Conservation (phyloP, 2,888 invertebrate species). For the Ischnura elegans region DNA sequence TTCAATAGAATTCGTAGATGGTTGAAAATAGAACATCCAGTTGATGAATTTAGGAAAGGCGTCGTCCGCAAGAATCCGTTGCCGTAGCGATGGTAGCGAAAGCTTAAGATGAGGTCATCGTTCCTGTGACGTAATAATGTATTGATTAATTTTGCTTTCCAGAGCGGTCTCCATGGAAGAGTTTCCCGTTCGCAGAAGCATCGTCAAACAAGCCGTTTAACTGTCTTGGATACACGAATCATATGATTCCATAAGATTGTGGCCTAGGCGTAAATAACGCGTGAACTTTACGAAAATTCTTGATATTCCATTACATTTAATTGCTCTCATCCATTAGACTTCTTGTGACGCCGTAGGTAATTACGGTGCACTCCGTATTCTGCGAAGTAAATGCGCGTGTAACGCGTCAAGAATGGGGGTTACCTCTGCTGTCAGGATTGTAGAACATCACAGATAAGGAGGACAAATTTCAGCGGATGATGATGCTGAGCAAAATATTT, state of each 20-base stretch:
- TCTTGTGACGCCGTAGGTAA: conserved; percentile 12
- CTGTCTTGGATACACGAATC: not conserved
- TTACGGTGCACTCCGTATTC: not conserved
- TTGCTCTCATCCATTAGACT: not conserved
- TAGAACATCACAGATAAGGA: not conserved
- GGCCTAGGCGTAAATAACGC: not conserved
- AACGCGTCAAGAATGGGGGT: conserved; percentile 23
- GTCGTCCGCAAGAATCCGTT: not conserved
- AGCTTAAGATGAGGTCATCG: conserved; percentile 54
- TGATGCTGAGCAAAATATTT: not conserved
- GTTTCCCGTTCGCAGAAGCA: not conserved
- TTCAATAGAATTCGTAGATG: too few relatives aligned
- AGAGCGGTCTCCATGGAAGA: conserved; percentile 36
- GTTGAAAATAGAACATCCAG: too few relatives aligned
- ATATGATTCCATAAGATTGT: not conserved
- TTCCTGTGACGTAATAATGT: conserved; percentile 57
- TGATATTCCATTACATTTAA: not conserved
- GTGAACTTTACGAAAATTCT: not conserved
- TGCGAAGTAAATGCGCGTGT: conserved; percentile 32
- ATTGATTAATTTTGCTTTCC: conserved; percentile 53
- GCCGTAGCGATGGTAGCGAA: not conserved
- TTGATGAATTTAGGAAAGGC: not conserved
- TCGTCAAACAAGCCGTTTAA: not conserved
- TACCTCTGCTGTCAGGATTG: not conserved
- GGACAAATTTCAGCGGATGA: not conserved